These are phyloP conservation scores for Nymphalis polychloros DNA, from an alignment of 2,888 invertebrate species.

Conservation along the genomic window DNA sequence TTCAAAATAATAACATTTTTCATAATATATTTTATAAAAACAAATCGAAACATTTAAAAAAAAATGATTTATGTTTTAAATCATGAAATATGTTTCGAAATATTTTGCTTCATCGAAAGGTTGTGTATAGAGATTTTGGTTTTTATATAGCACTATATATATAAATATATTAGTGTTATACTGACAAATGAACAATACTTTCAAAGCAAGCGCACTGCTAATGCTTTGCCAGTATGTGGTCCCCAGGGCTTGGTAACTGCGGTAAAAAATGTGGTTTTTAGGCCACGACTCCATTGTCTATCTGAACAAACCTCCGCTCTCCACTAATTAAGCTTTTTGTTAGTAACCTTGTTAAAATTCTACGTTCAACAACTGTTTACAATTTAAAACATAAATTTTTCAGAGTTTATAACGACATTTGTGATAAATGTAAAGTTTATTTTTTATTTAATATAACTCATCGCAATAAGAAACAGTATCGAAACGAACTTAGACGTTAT, in stretches of 20 bases:
- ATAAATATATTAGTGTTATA: constrained; percentile 11
- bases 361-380: constrained; percentile 34
- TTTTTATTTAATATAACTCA: neutral
- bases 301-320: constrained; percentile 35
- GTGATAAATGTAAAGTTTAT: constrained; percentile 1
- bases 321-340: constrained; percentile 43
- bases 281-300: constrained; percentile 36
- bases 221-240: constrained; percentile 32
- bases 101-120: neutral
- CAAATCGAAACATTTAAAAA: too few species aligned
- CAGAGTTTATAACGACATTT: neutral
- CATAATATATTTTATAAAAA: too few species aligned
- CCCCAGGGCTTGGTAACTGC: constrained; percentile 36
- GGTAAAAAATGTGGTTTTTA: constrained; percentile 35
- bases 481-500: too few species aligned
- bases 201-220: constrained; percentile 24
- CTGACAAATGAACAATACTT: constrained; percentile 30
- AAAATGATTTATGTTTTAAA: too few species aligned
- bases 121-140: neutral
- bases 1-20: too few species aligned
- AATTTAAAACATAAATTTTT: constrained; percentile 14
- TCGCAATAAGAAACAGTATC: neutral
- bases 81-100: too few species aligned
- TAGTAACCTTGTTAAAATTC: constrained; percentile 41
- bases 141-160: neutral